Conservation (phyloP, 2,797 vertebrate genomes). For the Enteromius fasciolatus region DNA sequence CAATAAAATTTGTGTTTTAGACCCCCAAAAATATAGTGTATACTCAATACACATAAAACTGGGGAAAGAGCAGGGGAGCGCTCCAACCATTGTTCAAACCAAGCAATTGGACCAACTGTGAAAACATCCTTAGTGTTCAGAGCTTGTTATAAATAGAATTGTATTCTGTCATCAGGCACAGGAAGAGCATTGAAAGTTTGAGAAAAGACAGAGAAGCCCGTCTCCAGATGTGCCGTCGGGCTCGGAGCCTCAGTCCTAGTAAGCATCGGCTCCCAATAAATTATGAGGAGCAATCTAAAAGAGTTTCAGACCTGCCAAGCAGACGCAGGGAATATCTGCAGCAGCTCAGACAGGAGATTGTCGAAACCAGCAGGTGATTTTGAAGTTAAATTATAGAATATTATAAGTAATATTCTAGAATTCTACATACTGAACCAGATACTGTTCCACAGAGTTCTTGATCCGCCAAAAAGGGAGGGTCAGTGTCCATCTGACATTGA, state of each 20-base stretch:
- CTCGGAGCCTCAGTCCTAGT: conserved; percentile 87
- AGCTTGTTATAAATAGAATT: not conserved
- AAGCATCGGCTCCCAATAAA: conserved; percentile 74
- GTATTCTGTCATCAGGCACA: conserved; percentile 76
- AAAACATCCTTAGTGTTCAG: not conserved
- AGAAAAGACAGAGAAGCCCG: conserved; percentile 81
- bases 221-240: conserved; percentile 78
- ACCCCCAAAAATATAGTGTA: not conserved
- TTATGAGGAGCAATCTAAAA: conserved; percentile 58
- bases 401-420: not conserved
- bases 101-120: not conserved
- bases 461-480: conserved; percentile 67
- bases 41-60: not conserved
- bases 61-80: not conserved
- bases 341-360: conserved; percentile 83
- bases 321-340: conserved; percentile 81
- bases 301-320: conserved; percentile 73
- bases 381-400: not conserved
- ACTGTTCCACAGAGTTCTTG: conserved; percentile 71
- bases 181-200: conserved; percentile 82
- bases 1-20: not conserved
- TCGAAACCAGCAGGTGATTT: conserved; percentile 83
- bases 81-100: not conserved
- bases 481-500: conserved; percentile 87
- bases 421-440: conserved; percentile 4